These are phyloP conservation scores for Noturus placidus DNA, from an alignment of 2,113 vertebrate genomes.

Conservation along the genomic window DNA sequence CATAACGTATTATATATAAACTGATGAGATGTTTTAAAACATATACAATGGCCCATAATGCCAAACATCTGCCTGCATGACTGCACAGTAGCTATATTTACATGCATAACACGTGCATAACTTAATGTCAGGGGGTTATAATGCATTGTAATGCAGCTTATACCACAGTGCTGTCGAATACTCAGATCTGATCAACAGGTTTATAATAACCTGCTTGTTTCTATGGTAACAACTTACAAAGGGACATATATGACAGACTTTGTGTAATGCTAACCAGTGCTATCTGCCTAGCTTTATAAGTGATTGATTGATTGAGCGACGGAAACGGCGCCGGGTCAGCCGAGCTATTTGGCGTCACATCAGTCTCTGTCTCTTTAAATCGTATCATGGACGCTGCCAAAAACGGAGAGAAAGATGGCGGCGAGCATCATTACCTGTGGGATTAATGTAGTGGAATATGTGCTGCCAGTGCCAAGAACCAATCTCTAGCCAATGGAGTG, in stretches of 20 bases:
- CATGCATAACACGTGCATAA: no score
- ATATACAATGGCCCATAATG: not conserved
- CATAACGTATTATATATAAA: not conserved
- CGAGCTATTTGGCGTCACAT: not conserved
- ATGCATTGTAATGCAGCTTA: not conserved
- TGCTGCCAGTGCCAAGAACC: conserved; percentile 2
- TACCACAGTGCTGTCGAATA: not conserved
- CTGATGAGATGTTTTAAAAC: not conserved
- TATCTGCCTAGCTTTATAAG: not conserved
- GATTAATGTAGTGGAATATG: conserved; percentile 43
- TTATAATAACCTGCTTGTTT: not conserved
- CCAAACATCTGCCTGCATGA: not conserved
- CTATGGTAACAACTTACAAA: not conserved
- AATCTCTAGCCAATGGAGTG: not conserved
- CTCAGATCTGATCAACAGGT: not conserved
- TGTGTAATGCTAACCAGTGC: not conserved
- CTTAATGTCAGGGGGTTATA: not conserved
- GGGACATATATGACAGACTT: no score
- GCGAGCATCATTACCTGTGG: conserved; percentile 43
- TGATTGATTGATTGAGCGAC: not conserved
- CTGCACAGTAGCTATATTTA: not conserved
- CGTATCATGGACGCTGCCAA: conserved; percentile 25
- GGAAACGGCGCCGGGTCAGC: not conserved
- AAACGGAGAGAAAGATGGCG: not conserved
- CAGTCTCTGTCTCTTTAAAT: conserved; percentile 6